Conservation (phyloP, 2,888 invertebrate genomes). For the Cataglyphis livida region DNA sequence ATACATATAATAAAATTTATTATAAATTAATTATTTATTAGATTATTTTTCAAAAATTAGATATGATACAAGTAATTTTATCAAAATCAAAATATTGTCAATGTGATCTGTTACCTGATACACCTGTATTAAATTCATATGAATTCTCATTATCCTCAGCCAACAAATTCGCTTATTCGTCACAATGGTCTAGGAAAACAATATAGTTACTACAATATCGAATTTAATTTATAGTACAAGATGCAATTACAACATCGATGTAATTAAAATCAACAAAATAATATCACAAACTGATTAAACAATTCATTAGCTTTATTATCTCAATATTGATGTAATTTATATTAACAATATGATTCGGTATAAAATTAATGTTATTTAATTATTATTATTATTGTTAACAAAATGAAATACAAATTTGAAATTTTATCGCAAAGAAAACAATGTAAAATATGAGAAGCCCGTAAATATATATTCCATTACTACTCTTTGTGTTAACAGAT, state of each 20-base stretch:
- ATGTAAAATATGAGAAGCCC: background rate
- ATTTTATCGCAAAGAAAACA: background rate
- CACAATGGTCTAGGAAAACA: constrained; percentile 4
- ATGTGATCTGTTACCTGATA: background rate
- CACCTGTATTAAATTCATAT: background rate
- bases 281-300: constrained; percentile 2
- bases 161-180: background rate
- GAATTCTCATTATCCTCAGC: background rate
- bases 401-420: background rate
- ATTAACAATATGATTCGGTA: background rate
- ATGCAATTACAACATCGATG: constrained; percentile 3
- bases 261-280: constrained; percentile 33
- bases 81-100: background rate
- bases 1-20: background rate
- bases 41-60: constrained; percentile 17
- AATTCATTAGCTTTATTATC: constrained; percentile 7
- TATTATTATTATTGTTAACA: constrained; percentile 25
- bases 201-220: background rate
- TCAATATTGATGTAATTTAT: background rate
- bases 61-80: background rate
- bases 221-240: constrained; percentile 25
- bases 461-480: constrained; percentile 11
- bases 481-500: constrained; percentile 38
- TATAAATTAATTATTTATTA: background rate
- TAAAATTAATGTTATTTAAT: constrained; percentile 11